phyloP scores from a whole-genome alignment of 2,888 invertebrate species.

The Aromia moschata region DNA sequence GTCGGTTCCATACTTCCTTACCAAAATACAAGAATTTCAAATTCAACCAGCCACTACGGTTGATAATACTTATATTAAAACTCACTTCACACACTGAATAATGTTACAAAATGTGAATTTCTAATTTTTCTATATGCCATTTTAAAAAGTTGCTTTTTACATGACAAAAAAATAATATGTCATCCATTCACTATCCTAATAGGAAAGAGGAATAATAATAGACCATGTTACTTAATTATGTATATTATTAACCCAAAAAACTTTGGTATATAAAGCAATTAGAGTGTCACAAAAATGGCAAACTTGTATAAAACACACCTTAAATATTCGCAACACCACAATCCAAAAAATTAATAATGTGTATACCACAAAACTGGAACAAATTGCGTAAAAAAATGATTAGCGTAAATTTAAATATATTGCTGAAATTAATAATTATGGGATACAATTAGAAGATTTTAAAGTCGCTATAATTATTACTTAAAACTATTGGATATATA shows the following conservation, averaged over 20 bases:
- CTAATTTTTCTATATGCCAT: no score
- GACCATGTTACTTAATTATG: conserved; percentile 25
- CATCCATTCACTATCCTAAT: no score
- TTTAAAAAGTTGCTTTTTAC: no score
- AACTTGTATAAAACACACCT: conserved; percentile 45
- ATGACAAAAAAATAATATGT: no score
- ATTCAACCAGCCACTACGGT: no score
- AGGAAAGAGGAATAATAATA: no score
- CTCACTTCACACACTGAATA: no score
- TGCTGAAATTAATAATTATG: conserved; percentile 43
- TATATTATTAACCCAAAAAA: conserved; percentile 52
- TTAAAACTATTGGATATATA: conserved; percentile 53
- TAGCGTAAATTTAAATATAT: conserved; percentile 38
- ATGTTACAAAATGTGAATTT: no score
- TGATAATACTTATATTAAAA: no score
- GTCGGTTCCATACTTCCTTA: no score
- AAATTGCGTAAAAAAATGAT: conserved; percentile 42
- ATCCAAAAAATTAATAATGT: conserved; percentile 38
- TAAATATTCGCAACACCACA: conserved; percentile 41
- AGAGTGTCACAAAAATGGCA: conserved; percentile 45
- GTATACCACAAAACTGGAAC: conserved; percentile 36
- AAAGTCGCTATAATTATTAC: conserved; percentile 34
- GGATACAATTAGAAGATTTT: conserved; percentile 37
- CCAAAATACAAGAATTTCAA: no score
- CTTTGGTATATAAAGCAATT: conserved; percentile 55